phyloP scores from a whole-genome alignment of 2,888 invertebrate genomes.

The Subacronicta megacephala region DNA sequence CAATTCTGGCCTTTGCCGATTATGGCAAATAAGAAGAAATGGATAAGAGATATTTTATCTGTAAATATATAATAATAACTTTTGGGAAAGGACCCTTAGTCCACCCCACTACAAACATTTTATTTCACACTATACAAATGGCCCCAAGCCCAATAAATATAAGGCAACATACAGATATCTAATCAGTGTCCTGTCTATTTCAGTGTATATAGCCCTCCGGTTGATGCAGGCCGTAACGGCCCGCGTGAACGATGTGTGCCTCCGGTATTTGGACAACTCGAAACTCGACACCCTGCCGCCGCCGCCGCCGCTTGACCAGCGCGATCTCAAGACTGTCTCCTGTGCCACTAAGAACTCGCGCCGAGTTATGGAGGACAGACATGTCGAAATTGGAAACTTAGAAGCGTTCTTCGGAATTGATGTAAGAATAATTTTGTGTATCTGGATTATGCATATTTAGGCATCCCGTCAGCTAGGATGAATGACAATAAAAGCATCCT shows the following conservation, averaged over 20 bases:
- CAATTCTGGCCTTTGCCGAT: no score
- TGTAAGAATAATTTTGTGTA: slow-evolving; percentile 83
- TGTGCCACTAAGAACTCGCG: slow-evolving; percentile 95
- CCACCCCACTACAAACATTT: no score
- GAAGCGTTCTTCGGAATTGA: slow-evolving; percentile 94
- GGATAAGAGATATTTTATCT: no score
- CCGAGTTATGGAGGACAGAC: slow-evolving; percentile 97
- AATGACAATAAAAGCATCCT: no score
- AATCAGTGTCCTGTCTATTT: slow-evolving; percentile 60
- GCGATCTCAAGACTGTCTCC: slow-evolving; percentile 89
- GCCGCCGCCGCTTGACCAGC: slow-evolving; percentile 87
- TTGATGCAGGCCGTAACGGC: slow-evolving; percentile 93
- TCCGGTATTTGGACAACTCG: slow-evolving; percentile 92
- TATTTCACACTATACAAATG: no score
- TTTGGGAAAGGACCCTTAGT: no score
- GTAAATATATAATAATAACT: no score
- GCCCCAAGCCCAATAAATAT: neutral
- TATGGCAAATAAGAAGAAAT: no score
- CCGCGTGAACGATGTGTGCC: slow-evolving; percentile 92
- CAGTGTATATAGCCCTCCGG: slow-evolving; percentile 93
- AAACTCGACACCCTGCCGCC: slow-evolving; percentile 91
- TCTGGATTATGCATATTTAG: neutral
- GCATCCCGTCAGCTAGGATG: neutral
- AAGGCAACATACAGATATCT: neutral
- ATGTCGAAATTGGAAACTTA: slow-evolving; percentile 95